Base-by-base conservation (phyloP, 1,140 invertebrate genomes). In the Psix sp. region DNA sequence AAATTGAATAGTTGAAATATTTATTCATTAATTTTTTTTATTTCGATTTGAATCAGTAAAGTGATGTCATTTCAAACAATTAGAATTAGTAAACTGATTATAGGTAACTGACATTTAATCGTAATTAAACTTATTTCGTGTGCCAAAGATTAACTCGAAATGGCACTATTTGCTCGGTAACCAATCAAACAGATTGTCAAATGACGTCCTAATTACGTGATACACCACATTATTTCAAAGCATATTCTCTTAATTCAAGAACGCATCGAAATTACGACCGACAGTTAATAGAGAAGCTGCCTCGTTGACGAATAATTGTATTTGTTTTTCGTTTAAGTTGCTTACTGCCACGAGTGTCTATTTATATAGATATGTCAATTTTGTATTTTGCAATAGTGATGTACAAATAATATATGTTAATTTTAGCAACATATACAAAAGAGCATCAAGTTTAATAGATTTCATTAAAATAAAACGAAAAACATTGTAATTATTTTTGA, bases 281-380 rank as follows among this genome's bases (percentile, higher is more conserved):
- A 24, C 51, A 17, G 29, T 7, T 45, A n/a, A n/a, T 62, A 49
- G 46, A 40, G 18, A 68, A 46, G 49, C 21, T 57, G 70, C 66
- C 71, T 59, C 54, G 57, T 72, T 77, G 38, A 49, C 39, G 54
- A 66, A 72, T 84, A 82, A 83, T 84, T 84, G 76, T 78, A 78
- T 84, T 84, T 84, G 77, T 81, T 80, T 82, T 84, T 75, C 81
- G 82, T 84, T 83, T 77, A 82, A 82, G 78, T 82, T 84, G 81
- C 82, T 83, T 82, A 77, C 78, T n/a, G n/a, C n/a, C n/a, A n/a
- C n/a, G n/a, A n/a, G n/a, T n/a, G n/a, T n/a, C n/a, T n/a, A n/a
- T n/a, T n/a, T n/a, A n/a, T n/a, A n/a, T n/a, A n/a, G n/a, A n/a
- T n/a, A n/a, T n/a, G n/a, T n/a, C n/a, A n/a, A n/a, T n/a, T n/a